Evolutionary conservation across 2,797 vertebrate genomes (phyloP), one percentile per base, ranked within the genome.

Genomic region (Eremophila alpestris): DNA sequence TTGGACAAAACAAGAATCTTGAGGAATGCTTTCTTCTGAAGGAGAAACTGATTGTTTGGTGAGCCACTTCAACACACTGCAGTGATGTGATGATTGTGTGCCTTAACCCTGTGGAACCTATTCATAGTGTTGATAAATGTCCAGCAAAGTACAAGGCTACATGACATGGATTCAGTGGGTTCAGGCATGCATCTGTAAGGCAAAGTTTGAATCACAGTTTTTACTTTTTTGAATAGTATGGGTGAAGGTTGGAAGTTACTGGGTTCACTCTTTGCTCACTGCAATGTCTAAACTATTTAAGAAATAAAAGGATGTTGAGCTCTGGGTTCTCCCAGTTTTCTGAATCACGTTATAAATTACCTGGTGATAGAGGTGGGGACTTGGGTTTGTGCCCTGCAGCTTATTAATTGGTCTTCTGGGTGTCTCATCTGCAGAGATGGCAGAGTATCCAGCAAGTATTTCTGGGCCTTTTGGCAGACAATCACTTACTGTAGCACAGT

Each of bases 391-490:
- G 38, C 34, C 79, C 45, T 52, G 18, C 55, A 69, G 26, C 18
- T 78, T 59, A 52, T 43, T 38, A 90, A 82, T 45, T 60, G 20
- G 8, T 54, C 11, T 86, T 81, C 45, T 1, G 0, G 23, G 7
- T 85, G 30, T 56, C 41, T 91, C 46, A n/a, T 85, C 70, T 90
- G 79, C 83, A 59, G 73, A 84, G 60, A 41, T 73, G 36, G 40
- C 40, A 71, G 58, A 75, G n/a, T 59, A 59, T 63, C 55, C 0
- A 2, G 55, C 59, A 73, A 36, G 34, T 82, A 12, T 54, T 88
- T 74, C 46, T 83, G 90, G 62, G 79, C 76, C 67, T 89, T 83
- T 83, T n/a, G 79, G 90, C 83, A 93, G 89, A 96, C 91, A 94
- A 78, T 94, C 91, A 60, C 40, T 78, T 67, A 16, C 20, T 85